Percentiles rank a stretch among this genome's conserved stretches.
Conservation (phyloP, 2,113 vertebrate genomes). For the Indri indri region DNA sequence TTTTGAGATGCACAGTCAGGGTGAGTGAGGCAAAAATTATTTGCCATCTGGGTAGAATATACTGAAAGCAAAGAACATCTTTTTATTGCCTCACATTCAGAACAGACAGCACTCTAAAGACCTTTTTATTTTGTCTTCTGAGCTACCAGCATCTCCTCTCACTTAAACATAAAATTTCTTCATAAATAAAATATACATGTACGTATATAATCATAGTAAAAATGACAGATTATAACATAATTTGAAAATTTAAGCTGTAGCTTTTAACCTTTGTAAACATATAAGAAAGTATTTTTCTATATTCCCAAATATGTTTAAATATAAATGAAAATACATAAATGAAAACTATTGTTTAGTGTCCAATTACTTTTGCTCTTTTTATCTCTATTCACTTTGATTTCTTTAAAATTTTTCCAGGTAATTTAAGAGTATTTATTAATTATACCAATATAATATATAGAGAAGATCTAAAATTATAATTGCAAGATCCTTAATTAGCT, state of each 20-base stretch:
- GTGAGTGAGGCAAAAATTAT: not conserved
- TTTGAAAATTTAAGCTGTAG: constrained; percentile 11
- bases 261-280: not conserved
- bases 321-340: not conserved
- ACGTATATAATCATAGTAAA: not conserved
- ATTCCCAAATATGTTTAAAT: not conserved
- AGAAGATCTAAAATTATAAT: not conserved
- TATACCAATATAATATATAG: not conserved
- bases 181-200: not conserved
- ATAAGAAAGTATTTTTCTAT: not conserved
- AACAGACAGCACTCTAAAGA: not conserved
- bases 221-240: not conserved
- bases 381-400: not conserved
- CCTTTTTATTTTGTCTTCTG: constrained; percentile 9
- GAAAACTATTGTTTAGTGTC: not conserved
- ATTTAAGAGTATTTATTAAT: not conserved
- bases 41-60: constrained; percentile 22
- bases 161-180: not conserved
- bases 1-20: constrained; percentile 18
- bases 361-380: constrained; percentile 8
- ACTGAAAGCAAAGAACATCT: constrained; percentile 38
- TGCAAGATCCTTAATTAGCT: not conserved
- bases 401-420: not conserved
- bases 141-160: not conserved
- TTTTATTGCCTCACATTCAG: constrained; percentile 22